Base-by-base conservation (phyloP, 1,140 invertebrate species). In the Ceratoteleas bidentatus region DNA sequence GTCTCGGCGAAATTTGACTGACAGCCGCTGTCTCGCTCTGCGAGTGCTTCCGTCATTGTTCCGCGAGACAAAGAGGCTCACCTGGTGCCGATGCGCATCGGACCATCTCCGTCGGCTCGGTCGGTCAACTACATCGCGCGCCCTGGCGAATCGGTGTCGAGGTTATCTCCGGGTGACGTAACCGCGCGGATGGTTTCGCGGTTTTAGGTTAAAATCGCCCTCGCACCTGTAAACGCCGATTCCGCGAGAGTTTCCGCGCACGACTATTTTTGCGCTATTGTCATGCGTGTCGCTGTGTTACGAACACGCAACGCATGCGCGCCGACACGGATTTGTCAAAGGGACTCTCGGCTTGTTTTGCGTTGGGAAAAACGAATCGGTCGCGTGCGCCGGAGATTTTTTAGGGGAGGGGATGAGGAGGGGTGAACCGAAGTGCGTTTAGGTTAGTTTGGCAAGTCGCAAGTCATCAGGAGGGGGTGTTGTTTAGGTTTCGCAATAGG, bases 91-190 rank as follows among this genome's bases (percentile, higher is more conserved):
- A 1, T 6, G 40, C 8, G n/a, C 8, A 6, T 10, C 40, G 40
- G 40, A 43, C 40, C 40, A 43, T 43, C n/a, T 6, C 40, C 8
- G 40, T 43, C 40, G n/a, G 14, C 58, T 6, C 40, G 0, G 40
- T 43, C 40, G n/a, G 14, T 58, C 54, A 52, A 47, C 40, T 73
- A 57, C 70, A 73, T 73, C 64, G 56, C 47, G 24, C 24, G 24
- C 24, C 4, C 24, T 4, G 43, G 15, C 2, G 32, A 73, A 64
- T 70, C 52, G 52, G 56, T 73, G 70, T 73, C 70, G 70, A 73
- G 70, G 60, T 73, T 73, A 73, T 73, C 60, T 33, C 0, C 8
- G 14, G n/a, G 11, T 69, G 65, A 69, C 65, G 65, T 69, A 57
- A 69, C 65, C 47, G n/a, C n/a, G n/a, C 49, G 2, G 16, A 43